Evolutionary conservation across 2,113 vertebrate species (phyloP), one percentile per base, ranked within the genome.

Genomic region (Columbina picui): DNA sequence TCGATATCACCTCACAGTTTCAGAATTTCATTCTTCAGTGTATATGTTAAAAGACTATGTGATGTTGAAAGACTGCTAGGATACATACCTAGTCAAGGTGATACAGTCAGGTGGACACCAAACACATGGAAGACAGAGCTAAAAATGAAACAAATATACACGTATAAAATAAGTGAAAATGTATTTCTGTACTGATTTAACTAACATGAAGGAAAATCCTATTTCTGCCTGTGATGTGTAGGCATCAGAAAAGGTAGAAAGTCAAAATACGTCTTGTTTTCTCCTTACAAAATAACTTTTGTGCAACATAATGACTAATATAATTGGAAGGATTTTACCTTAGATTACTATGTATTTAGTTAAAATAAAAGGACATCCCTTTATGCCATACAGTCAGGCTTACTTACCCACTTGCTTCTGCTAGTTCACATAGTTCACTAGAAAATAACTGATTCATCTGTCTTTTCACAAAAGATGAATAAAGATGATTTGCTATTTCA

Each of bases 11-110:
- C n/a, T 93, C 52, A 34, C 6, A 4, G 18, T 68, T 92, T 68
- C 70, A 93, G 26, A 78, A 82, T 89, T 75, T 84, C 5, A 43
- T 87, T 93, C 30, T 87, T 91, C 10, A 7, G 20, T 71, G 8
- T 71, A 30, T 63, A 36, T 55, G 53, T 87, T 84, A 67, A 92
- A 65, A 2, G 10, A 45, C 10, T 53, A 45, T 7, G 14, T 70
- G 64, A 70, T 55, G 52, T 57, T 91, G 56, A 84, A 91, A 79
- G 78, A 55, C 18, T 74, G 18, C 9, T 63, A 26, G n/a, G 49
- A 73, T 68, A 63, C 8, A 55, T 19, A 53, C 1, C 15, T 55
- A 52, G 17, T 27, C 7, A 10, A 34, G 26, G 4, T 0, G 0
- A 41, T 75, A 50, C 10, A 75, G 5, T 39, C 8, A 71, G 2